Conservation (phyloP, 2,797 vertebrate genomes). For the Smutsia gigantea region DNA sequence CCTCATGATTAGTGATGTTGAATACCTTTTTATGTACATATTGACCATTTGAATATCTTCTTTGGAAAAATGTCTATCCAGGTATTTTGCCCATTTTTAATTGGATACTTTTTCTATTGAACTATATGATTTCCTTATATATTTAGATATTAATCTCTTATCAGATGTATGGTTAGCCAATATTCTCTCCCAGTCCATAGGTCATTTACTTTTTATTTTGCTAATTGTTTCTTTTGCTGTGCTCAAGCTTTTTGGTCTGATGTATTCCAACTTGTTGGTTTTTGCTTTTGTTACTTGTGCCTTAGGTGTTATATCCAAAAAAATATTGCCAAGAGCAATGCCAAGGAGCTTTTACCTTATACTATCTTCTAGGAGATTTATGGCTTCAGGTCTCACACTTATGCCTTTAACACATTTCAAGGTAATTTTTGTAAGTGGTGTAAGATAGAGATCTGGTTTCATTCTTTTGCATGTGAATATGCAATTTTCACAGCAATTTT, state of each 20-base stretch:
- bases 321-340: background rate
- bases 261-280: background rate
- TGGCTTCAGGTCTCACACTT: background rate
- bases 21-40: background rate
- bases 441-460: background rate
- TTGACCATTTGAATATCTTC: background rate
- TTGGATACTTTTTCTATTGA: background rate
- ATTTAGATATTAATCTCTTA: background rate
- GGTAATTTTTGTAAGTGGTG: background rate
- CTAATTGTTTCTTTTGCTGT: background rate
- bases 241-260: background rate
- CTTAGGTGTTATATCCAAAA: background rate
- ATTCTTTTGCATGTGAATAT: background rate
- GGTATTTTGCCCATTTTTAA: background rate
- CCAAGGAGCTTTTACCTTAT: background rate
- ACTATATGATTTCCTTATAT: background rate
- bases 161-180: background rate
- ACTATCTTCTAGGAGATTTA: background rate
- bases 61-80: background rate
- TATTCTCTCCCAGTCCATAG: background rate
- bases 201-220: background rate
- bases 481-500: background rate
- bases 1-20: background rate
- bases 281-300: background rate
- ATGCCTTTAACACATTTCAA: background rate